Evolutionary conservation across 2,888 invertebrate species (phyloP).

Genomic region (Drosophila anomalipes): DNA sequence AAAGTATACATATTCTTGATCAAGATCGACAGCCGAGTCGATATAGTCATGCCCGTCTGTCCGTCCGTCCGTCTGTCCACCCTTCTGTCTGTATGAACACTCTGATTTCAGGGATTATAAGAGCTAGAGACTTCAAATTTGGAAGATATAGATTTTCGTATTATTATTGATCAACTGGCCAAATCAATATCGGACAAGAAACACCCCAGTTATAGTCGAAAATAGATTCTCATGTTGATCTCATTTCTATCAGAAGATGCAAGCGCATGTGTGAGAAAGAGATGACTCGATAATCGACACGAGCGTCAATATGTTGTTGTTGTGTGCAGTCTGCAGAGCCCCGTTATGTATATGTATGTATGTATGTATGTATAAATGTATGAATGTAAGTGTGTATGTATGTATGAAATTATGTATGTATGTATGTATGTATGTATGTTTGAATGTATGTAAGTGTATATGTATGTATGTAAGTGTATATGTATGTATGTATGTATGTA

Average conservation of each 20-base stretch:
- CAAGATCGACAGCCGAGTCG: neutral
- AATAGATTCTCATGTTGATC: no score
- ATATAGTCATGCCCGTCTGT: neutral
- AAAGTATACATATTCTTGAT: no score
- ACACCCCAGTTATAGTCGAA: neutral
- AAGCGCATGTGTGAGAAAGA: neutral
- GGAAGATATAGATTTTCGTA: neutral
- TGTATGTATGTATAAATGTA: neutral
- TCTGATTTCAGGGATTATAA: neutral
- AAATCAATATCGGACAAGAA: neutral
- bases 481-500: no score
- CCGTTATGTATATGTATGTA: neutral
- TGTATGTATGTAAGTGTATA: no score
- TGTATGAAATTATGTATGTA: no score
- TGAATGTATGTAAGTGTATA: no score
- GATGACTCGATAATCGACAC: neutral
- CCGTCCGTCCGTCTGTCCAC: no score
- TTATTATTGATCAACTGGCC: neutral
- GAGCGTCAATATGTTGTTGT: neutral
- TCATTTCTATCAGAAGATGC: neutral
- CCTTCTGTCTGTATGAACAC: no score
- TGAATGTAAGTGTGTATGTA: no score
- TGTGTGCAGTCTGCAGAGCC: neutral
- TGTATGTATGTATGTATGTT: no score
- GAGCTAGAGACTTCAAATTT: neutral